These are phyloP conservation scores for Liopterus haemorrhoidalis DNA, from an alignment of 2,888 invertebrate species.

Conservation along the genomic window DNA sequence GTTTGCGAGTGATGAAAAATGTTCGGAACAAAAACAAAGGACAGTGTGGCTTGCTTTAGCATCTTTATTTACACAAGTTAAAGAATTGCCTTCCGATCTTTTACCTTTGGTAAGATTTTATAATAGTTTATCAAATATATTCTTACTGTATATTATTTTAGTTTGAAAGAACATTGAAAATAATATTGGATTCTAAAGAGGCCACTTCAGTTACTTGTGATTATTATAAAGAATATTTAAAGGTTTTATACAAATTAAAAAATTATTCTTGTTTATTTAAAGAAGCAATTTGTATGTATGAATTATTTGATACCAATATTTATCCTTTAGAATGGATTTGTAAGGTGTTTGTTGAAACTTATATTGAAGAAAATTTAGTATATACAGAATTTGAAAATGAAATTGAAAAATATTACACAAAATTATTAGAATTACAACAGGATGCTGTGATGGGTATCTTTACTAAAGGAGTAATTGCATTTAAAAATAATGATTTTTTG, in stretches of 20 bases:
- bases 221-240: conserved; percentile 48
- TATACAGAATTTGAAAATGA: conserved; percentile 33
- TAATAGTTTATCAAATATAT: background rate
- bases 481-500: conserved; percentile 49
- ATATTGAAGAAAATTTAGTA: conserved; percentile 36
- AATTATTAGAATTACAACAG: conserved; percentile 52
- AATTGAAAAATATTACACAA: conserved; percentile 50
- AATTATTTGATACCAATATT: conserved; percentile 47
- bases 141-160: conserved; percentile 4
- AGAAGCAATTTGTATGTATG: conserved; percentile 48
- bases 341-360: conserved; percentile 51
- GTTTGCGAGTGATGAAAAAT: conserved; percentile 20
- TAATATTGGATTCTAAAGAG: conserved; percentile 33
- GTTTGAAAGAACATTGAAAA: conserved; percentile 11
- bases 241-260: conserved; percentile 46
- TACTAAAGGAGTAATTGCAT: conserved; percentile 55
- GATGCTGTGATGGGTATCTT: conserved; percentile 58
- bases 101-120: conserved; percentile 25
- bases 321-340: conserved; percentile 59
- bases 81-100: conserved; percentile 14
- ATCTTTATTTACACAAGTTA: conserved; percentile 24
- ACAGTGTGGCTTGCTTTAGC: conserved; percentile 22
- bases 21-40: conserved; percentile 26
- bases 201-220: conserved; percentile 36
- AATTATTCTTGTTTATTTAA: conserved; percentile 45